Evolutionary conservation across 2,113 vertebrate species (phyloP).

Genomic region (Microcebus griseorufus): DNA sequence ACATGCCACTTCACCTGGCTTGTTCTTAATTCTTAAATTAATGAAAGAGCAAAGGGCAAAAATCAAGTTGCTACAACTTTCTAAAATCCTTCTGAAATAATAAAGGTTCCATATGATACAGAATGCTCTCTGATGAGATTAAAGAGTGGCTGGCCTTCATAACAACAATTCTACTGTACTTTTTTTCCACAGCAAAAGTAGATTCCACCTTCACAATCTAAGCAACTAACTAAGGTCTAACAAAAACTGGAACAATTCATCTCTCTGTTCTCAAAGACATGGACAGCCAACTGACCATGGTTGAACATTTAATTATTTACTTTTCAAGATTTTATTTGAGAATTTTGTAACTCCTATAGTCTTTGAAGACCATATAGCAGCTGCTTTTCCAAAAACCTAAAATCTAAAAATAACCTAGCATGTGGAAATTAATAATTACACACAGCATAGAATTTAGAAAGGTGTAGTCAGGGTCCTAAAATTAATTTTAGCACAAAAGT

Average conservation of each 20-base stretch:
- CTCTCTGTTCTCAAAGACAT: neutral
- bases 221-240: neutral
- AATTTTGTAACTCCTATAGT: neutral
- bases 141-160: neutral
- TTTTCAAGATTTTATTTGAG: neutral
- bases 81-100: neutral
- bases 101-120: neutral
- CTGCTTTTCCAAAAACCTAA: neutral
- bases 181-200: neutral
- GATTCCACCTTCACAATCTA: neutral
- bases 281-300: neutral
- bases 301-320: neutral
- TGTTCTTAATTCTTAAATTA: slow-evolving; percentile 35
- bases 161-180: neutral
- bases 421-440: neutral
- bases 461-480: neutral
- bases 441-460: neutral
- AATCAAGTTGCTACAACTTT: neutral
- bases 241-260: neutral
- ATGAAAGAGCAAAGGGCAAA: neutral
- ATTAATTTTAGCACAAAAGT: neutral
- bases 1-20: neutral
- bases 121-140: neutral
- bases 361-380: neutral
- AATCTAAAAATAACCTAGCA: slow-evolving; percentile 3